These are phyloP conservation scores for Melinaea marsaeus DNA, from an alignment of 2,888 invertebrate genomes.

Conservation along the genomic window DNA sequence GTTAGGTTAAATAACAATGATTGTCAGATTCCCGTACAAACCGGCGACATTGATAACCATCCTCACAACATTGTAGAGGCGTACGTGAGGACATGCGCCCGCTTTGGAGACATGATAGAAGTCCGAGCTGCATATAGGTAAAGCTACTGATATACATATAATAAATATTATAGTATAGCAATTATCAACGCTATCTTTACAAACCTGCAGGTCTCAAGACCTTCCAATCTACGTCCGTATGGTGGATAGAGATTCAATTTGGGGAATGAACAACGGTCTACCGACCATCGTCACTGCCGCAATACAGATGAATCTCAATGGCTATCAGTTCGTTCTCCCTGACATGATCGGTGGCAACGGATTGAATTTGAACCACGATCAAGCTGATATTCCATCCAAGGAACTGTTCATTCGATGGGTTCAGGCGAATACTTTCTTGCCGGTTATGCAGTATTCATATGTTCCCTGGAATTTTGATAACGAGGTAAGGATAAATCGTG, in stretches of 20 bases:
- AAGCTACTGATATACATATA: too few relatives aligned
- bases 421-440: constrained; percentile 87
- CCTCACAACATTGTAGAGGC: constrained; percentile 77
- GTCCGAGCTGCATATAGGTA: constrained; percentile 67
- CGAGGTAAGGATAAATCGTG: constrained; percentile 49
- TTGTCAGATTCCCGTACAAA: constrained; percentile 61
- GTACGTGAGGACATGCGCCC: constrained; percentile 76
- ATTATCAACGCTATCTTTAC: too few relatives aligned
- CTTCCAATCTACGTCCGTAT: constrained; percentile 85
- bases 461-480: constrained; percentile 88
- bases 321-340: constrained; percentile 85
- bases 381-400: constrained; percentile 72
- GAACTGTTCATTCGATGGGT: constrained; percentile 88
- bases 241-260: constrained; percentile 86
- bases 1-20: not conserved
- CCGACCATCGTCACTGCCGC: constrained; percentile 84
- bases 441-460: constrained; percentile 87
- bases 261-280: constrained; percentile 84
- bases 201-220: constrained; percentile 78
- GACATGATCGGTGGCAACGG: constrained; percentile 88
- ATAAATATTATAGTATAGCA: too few relatives aligned
- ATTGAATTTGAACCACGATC: constrained; percentile 67
- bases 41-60: constrained; percentile 61
- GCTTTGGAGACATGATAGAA: constrained; percentile 80
- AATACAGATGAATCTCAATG: constrained; percentile 80